Evolutionary conservation across 2,797 vertebrate species (phyloP), one percentile per base, ranked within the genome.

Genomic region (Chiroxiphia lanceolata): DNA sequence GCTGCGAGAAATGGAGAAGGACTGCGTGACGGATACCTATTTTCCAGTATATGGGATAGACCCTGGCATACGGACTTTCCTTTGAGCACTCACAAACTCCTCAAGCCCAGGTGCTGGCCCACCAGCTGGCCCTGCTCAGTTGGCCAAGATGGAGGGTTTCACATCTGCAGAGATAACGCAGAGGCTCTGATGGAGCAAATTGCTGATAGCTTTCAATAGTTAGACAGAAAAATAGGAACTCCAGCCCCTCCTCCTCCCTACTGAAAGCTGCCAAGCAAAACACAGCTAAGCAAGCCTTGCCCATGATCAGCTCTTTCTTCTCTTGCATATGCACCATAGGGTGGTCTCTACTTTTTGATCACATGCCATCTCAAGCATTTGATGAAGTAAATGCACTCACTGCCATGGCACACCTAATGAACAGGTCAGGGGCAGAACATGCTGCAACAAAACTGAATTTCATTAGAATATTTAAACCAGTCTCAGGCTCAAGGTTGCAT

Each of bases 211-310:
- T 90, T 90, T 21, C 59, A 57, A 57, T 17, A 57, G 33, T 51
- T 42, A 42, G 80, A 31, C 13, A 64, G 51, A 65, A 93, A 95
- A 94, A 48, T 26, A 68, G 74, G 89, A 92, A 74, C 70, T 69
- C 56, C 3, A 42, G 59, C 54, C 44, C 67, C 70, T 95, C 67
- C 59, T 88, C 34, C 81, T 65, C 11, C 2, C 67, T 40, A 8
- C 1, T 65, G 65, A 57, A 72, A 75, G 68, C 60, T 93, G 84
- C 84, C 84, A 84, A 93, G 78, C 14, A 61, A 89, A 91, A 94
- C 86, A 88, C 0, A 4, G 78, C 75, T 57, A 45, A 72, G 78
- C 42, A 26, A 82, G 87, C 60, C 75, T 57, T 85, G 78, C 44
- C 63, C 22, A 26, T 0, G 0, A 57, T 10, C 75, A 51, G 51